Evolutionary conservation across 2,888 invertebrate species (phyloP).

Genomic region (Uloborus plumipes): DNA sequence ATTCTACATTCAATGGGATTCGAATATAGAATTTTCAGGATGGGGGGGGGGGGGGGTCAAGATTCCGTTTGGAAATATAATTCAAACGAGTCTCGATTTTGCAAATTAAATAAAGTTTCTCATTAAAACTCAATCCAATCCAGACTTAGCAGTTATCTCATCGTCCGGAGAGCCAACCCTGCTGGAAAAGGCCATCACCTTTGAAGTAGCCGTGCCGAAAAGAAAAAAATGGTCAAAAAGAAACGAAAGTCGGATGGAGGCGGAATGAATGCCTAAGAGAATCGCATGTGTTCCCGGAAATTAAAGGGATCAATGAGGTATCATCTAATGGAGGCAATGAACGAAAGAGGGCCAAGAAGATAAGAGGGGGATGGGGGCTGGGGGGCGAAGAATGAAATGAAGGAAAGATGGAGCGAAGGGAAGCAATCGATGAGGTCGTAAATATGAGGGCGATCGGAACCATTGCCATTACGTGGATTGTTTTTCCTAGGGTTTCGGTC

Average conservation of each 20-base stretch:
- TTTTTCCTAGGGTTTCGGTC: constrained; percentile 61
- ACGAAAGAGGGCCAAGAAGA: constrained; percentile 42
- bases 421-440: constrained; percentile 62
- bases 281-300: constrained; percentile 64
- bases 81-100: too few relatives aligned
- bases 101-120: too few relatives aligned
- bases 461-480: constrained; percentile 62
- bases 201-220: constrained; percentile 3
- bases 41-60: too few relatives aligned
- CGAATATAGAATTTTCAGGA: too few relatives aligned
- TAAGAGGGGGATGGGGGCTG: constrained; percentile 21
- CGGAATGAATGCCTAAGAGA: constrained; percentile 56
- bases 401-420: constrained; percentile 43
- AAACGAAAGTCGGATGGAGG: constrained; percentile 22
- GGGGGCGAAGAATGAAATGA: constrained; percentile 48
- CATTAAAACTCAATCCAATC: too few relatives aligned
- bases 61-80: too few relatives aligned
- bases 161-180: too few relatives aligned
- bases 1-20: too few relatives aligned
- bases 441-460: constrained; percentile 62
- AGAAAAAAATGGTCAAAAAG: constrained; percentile 7
- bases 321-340: constrained; percentile 63
- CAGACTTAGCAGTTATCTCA: too few relatives aligned
- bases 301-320: constrained; percentile 64
- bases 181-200: constrained; percentile 4